A percentile compares a stretch with the other conserved stretches of the same genome.
These are phyloP conservation scores for Amphibalanus amphitrite DNA, from an alignment of 1,140 invertebrate genomes.

Conservation along the genomic window DNA sequence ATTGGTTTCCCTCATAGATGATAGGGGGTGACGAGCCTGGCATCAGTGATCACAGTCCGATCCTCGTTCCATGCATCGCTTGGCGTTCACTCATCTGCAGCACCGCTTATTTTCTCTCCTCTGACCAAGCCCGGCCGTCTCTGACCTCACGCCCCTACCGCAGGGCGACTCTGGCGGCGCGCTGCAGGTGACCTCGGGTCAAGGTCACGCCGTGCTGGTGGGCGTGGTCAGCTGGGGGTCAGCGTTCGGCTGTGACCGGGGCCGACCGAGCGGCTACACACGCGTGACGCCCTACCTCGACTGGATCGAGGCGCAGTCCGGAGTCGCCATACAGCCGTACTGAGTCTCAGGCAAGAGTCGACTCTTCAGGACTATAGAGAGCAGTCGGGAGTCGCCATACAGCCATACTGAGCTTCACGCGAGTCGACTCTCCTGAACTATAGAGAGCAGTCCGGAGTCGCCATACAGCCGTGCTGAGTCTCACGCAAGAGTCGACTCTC, in stretches of 20 bases:
- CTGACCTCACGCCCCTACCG: no score
- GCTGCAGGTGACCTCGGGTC: background rate
- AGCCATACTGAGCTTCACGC: no score
- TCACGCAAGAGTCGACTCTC: no score
- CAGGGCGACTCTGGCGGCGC: background rate
- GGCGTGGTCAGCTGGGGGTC: conserved; percentile 34
- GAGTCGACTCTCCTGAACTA: no score
- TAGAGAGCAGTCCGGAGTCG: no score
- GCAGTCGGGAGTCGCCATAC: no score
- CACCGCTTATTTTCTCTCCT: no score
- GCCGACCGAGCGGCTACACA: conserved; percentile 33
- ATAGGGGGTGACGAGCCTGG: background rate
- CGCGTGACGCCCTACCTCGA: conserved; percentile 30
- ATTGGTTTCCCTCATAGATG: background rate
- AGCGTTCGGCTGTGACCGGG: conserved; percentile 29
- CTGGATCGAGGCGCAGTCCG: conserved; percentile 27
- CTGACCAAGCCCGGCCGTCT: no score
- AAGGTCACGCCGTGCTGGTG: conserved; percentile 1
- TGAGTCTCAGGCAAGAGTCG: no score
- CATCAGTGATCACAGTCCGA: background rate
- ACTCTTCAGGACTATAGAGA: no score
- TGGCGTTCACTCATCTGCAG: background rate
- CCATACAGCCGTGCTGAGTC: background rate
- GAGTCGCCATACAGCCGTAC: background rate
- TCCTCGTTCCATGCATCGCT: background rate